phyloP scores from a whole-genome alignment of 2,113 vertebrate species.

The Xenotilapia longispinis region DNA sequence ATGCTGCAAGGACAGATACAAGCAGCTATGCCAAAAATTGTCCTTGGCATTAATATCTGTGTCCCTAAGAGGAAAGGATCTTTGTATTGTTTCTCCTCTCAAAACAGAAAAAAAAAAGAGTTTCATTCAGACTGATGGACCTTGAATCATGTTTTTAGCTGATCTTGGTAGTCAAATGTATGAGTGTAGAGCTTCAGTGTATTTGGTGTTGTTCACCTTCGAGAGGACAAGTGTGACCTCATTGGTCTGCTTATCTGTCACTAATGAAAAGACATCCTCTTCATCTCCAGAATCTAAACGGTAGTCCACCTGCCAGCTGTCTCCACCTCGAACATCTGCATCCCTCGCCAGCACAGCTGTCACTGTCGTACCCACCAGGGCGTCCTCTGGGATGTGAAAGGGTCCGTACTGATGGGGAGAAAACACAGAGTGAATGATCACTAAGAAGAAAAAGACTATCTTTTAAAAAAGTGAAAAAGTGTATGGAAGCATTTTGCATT shows the following conservation, averaged over 20 bases:
- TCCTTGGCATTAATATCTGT: background rate
- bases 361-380: slow-evolving; percentile 49
- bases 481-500: background rate
- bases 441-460: background rate
- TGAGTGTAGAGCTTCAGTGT: background rate
- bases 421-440: background rate
- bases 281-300: slow-evolving; percentile 71
- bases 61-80: background rate
- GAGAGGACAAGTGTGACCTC: slow-evolving; percentile 60
- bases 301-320: slow-evolving; percentile 73
- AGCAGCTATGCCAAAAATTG: background rate
- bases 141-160: background rate
- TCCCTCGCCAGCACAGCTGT: slow-evolving; percentile 54
- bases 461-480: background rate
- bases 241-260: slow-evolving; percentile 47
- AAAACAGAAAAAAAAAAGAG: background rate
- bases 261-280: slow-evolving; percentile 57
- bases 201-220: slow-evolving; percentile 45
- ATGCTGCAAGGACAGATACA: background rate
- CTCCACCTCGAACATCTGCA: slow-evolving; percentile 69
- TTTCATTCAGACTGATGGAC: background rate
- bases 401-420: slow-evolving; percentile 46
- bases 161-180: background rate
- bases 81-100: background rate
- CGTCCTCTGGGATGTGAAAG: slow-evolving; percentile 56